Percentiles rank a stretch among this genome's conserved stretches.
phyloP scores from a whole-genome alignment of 2,113 vertebrate species.

The Eulemur rufifrons region DNA sequence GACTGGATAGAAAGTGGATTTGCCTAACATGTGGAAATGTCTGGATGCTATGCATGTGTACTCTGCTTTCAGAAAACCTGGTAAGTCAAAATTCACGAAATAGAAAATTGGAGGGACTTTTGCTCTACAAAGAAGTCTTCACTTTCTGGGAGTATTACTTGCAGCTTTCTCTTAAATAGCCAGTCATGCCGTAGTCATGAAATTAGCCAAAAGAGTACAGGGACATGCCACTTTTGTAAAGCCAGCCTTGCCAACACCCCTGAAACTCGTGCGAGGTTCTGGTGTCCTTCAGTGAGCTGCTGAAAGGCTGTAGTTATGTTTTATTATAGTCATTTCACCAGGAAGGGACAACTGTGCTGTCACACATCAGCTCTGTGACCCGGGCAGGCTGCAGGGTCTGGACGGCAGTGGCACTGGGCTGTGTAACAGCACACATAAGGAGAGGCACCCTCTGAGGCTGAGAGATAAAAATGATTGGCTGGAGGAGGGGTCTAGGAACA shows the following conservation, averaged over 20 bases:
- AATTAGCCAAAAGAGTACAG: neutral
- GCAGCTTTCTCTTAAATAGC: neutral
- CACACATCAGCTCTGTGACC: too few relatives aligned
- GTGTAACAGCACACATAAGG: accelerated
- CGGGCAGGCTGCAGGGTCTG: neutral
- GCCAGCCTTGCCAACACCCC: accelerated
- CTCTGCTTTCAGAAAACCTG: neutral
- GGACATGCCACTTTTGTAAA: too few relatives aligned
- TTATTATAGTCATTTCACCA: neutral
- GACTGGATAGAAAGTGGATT: neutral
- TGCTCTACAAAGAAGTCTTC: neutral
- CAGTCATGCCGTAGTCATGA: too few relatives aligned
- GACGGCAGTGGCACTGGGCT: accelerated
- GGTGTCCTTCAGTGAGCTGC: neutral
- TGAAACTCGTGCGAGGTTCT: accelerated
- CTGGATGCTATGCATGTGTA: too few relatives aligned
- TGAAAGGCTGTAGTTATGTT: neutral
- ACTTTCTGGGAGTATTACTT: neutral
- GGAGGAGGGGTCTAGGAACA: neutral
- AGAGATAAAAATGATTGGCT: too few relatives aligned
- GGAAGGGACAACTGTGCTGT: neutral
- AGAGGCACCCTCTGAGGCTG: neutral
- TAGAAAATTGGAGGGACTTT: neutral
- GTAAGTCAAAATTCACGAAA: neutral
- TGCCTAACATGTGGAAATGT: neutral